These are phyloP conservation scores for Lithophane leautieri DNA, from an alignment of 2,888 invertebrate genomes.

Conservation along the genomic window DNA sequence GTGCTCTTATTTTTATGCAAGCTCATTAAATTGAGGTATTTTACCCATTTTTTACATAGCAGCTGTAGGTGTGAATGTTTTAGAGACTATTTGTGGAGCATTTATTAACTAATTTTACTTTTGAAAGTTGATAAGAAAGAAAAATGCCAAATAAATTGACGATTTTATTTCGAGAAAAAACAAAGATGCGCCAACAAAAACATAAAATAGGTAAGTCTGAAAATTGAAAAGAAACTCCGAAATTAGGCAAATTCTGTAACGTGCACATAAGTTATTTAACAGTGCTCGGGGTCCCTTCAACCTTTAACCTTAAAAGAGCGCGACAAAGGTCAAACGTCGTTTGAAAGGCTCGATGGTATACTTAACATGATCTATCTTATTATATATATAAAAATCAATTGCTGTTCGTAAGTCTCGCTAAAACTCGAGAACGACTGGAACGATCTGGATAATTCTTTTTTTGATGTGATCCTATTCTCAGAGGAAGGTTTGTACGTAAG, in stretches of 20 bases:
- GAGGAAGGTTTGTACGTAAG: too few species aligned
- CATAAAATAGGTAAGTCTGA: neutral
- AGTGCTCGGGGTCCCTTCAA: slow-evolving; percentile 25
- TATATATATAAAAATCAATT: too few species aligned
- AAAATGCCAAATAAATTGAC: neutral
- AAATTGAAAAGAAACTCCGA: slow-evolving; percentile 7
- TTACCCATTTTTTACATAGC: neutral
- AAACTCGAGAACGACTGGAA: too few species aligned
- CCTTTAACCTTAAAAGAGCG: slow-evolving; percentile 60
- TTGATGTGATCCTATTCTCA: too few species aligned
- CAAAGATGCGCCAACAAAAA: neutral
- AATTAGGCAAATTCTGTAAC: slow-evolving; percentile 27
- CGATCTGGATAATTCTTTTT: too few species aligned
- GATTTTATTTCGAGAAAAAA: neutral
- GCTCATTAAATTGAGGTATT: neutral
- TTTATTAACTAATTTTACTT: neutral
- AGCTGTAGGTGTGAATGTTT: neutral
- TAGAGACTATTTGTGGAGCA: neutral
- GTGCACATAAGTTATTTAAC: slow-evolving; percentile 51
- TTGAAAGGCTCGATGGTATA: slow-evolving; percentile 32
- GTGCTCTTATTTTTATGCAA: slow-evolving; percentile 5
- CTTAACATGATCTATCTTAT: slow-evolving; percentile 1
- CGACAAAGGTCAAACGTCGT: slow-evolving; percentile 61
- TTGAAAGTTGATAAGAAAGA: neutral
- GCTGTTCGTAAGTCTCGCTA: too few species aligned